Evolutionary conservation across 2,888 invertebrate genomes (phyloP).

Genomic region (Tanaodytes sp.): DNA sequence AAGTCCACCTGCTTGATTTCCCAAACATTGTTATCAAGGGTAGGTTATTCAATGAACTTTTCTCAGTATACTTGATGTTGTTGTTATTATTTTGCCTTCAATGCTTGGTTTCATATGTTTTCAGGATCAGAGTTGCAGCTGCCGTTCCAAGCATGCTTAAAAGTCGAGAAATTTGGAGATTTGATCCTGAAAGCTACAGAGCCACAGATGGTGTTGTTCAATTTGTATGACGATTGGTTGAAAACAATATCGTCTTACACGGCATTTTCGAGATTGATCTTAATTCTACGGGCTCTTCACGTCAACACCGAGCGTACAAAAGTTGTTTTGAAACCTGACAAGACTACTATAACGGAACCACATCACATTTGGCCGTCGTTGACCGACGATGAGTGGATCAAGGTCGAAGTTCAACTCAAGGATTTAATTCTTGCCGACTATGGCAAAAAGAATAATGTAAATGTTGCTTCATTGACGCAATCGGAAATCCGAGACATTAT

Average conservation of each 20-base stretch:
- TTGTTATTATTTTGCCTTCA: too few relatives aligned
- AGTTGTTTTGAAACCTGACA: conserved; percentile 98
- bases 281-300: conserved; percentile 96
- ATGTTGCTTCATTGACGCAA: conserved; percentile 98
- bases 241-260: conserved; percentile 99
- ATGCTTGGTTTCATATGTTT: too few relatives aligned
- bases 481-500: conserved; percentile 99
- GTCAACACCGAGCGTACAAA: conserved; percentile 99
- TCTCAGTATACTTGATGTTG: too few relatives aligned
- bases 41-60: too few relatives aligned
- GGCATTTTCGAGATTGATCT: conserved; percentile 92
- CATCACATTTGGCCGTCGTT: conserved; percentile 99
- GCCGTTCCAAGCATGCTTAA: conserved; percentile 98
- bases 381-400: conserved; percentile 99
- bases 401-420: conserved; percentile 97
- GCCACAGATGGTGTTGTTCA: conserved; percentile 99
- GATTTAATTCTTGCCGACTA: conserved; percentile 99
- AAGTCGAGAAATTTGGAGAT: conserved; percentile 99
- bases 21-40: conserved; percentile 99
- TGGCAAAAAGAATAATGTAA: conserved; percentile 99
- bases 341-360: conserved; percentile 98
- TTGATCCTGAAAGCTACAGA: conserved; percentile 98
- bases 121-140: conserved; percentile 92
- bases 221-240: conserved; percentile 99
- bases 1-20: conserved; percentile 99